Evolutionary conservation across 2,888 invertebrate genomes (phyloP).

Genomic region (Spilosoma lubricipeda): DNA sequence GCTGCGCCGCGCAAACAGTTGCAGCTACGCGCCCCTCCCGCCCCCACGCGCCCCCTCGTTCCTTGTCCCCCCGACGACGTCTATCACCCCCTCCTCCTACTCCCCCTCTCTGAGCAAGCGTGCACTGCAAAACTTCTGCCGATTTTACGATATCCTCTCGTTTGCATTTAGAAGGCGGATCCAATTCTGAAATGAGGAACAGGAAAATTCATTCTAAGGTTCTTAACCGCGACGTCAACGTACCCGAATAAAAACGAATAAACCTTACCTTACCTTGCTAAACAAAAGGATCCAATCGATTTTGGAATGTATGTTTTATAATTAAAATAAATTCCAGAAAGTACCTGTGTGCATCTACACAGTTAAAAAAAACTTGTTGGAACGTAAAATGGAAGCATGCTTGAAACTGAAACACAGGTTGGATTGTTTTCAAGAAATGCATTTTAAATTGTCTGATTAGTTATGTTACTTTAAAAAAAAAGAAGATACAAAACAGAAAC

Average conservation of each 20-base stretch:
- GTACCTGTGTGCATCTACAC: neutral
- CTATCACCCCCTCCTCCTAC: conserved; percentile 60
- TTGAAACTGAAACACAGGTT: neutral
- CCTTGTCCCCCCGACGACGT: conserved; percentile 54
- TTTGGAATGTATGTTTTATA: neutral
- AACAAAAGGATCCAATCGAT: conserved; percentile 28
- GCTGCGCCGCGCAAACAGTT: conserved; percentile 68
- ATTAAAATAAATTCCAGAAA: neutral
- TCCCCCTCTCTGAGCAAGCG: conserved; percentile 50
- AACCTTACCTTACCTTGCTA: conserved; percentile 18
- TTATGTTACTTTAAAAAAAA: neutral
- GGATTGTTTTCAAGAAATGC: neutral
- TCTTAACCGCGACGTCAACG: conserved; percentile 31
- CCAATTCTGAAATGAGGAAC: conserved; percentile 47
- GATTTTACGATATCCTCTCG: conserved; percentile 55
- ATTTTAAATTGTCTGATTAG: neutral
- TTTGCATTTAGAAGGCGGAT: conserved; percentile 54
- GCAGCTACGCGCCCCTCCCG: conserved; percentile 53
- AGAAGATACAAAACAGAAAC: neutral
- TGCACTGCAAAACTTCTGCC: conserved; percentile 57
- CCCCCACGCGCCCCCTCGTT: conserved; percentile 53
- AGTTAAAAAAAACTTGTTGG: neutral
- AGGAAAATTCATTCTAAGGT: conserved; percentile 36
- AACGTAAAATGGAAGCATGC: neutral
- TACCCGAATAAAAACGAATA: conserved; percentile 30